Evolutionary conservation across 2,113 vertebrate species (phyloP), one percentile per base, ranked within the genome.

Genomic region (Mesoclemmys tuberculata): DNA sequence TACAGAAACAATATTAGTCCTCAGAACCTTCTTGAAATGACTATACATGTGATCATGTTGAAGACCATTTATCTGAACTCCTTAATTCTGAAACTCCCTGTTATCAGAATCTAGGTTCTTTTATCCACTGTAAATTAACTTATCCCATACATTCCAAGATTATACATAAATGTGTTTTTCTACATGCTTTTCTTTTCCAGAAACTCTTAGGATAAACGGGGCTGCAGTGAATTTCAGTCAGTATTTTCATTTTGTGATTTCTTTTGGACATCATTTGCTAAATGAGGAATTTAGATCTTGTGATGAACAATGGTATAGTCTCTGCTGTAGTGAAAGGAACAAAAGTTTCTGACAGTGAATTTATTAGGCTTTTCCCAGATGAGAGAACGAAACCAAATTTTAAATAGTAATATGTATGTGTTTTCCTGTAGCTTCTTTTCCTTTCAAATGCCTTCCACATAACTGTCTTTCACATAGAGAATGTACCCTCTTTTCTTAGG

Each of bases 401-500:
- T 90, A 92, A 97, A 93, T 84, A 94, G 85, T 90, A 97, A 1
- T 84, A 97, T 94, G 93, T 12, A 27, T 94, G 87, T 94, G 86
- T 98, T 94, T 97, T 96, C 93, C 85, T 96, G 96, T 97, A 96
- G 89, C 81, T 92, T 96, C 95, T 94, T 97, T 95, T 91, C 94
- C 93, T 96, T 86, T 95, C 94, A 96, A 96, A 97, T 97, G 93
- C 88, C 94, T 96, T 85, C 88, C 96, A 97, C 88, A 95, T 96
- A 97, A 97, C 95, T 97, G 80, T 92, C 94, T 98, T 97, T 97
- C 93, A 96, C 95, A 96, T 91, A 97, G 96, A 98, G 90, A 97
- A 93, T 97, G 97, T 98, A 98, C 97, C 97, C 95, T 98, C 90
- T 92, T 98, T 98, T 98, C 97, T 98, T 98, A 97, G 98, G 98